Evolutionary conservation across 2,888 invertebrate species (phyloP).

Genomic region (Eugnorisma glareosa): DNA sequence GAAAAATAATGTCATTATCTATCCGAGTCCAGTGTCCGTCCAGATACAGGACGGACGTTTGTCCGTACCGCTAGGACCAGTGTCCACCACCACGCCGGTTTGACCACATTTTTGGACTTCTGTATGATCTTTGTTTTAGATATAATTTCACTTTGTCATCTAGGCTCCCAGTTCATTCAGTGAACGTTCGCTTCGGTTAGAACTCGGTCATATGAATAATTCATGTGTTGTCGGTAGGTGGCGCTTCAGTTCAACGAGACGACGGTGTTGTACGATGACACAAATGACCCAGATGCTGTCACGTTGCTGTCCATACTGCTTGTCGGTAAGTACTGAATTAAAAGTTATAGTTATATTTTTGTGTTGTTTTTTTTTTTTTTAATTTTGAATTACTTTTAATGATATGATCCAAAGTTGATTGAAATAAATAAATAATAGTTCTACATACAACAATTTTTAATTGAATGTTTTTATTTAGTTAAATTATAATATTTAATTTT

Average conservation of each 20-base stretch:
- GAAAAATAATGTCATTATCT: neutral
- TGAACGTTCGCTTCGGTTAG: neutral
- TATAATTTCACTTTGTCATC: neutral
- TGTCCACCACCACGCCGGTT: neutral
- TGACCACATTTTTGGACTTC: neutral
- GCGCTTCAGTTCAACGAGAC: constrained; percentile 89
- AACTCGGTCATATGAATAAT: constrained; percentile 45
- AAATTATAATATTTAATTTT: no score
- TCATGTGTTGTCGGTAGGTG: constrained; percentile 78
- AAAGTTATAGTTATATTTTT: no score
- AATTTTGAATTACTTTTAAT: no score
- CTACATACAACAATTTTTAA: no score
- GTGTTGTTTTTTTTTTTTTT: no score
- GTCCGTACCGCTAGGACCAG: neutral
- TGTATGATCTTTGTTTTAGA: neutral
- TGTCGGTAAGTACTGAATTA: constrained; percentile 91
- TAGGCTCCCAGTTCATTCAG: neutral
- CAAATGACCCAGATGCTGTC: constrained; percentile 93
- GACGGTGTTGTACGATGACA: constrained; percentile 90
- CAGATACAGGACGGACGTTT: neutral
- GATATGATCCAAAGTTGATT: no score
- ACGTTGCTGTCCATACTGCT: constrained; percentile 95
- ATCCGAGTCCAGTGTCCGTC: neutral
- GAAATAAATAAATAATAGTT: no score
- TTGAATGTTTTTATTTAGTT: no score